A percentile compares a stretch with the other conserved stretches of the same genome.
phyloP scores from a whole-genome alignment of 1,140 invertebrate species.

The Drosophila kepulauana region DNA sequence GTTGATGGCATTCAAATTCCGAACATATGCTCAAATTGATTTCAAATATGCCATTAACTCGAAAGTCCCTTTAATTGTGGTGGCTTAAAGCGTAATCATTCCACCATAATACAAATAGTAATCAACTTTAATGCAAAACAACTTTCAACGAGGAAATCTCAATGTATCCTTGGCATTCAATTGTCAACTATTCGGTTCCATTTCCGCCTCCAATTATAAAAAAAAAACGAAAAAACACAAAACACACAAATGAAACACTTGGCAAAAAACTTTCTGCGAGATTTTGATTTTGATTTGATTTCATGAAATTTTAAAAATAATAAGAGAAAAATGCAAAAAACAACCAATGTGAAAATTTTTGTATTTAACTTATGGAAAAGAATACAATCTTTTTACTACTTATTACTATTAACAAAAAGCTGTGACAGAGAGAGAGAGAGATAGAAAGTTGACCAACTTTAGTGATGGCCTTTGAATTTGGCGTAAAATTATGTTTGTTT shows the following conservation, averaged over 20 bases:
- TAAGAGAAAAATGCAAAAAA: conserved; percentile 51
- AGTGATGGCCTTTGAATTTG: conserved; percentile 75
- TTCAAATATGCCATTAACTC: conserved; percentile 16
- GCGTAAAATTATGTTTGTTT: conserved; percentile 39
- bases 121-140: conserved; percentile 11
- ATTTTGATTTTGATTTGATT: conserved; percentile 57
- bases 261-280: conserved; percentile 39
- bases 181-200: conserved; percentile 7
- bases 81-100: conserved; percentile 35
- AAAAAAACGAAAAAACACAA: conserved; percentile 5
- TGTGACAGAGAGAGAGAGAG: conserved; percentile 59
- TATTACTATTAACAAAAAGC: conserved; percentile 61
- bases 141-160: background rate
- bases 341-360: conserved; percentile 61
- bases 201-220: conserved; percentile 20
- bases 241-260: conserved; percentile 35
- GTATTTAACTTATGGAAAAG: conserved; percentile 45
- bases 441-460: conserved; percentile 65
- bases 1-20: conserved; percentile 26
- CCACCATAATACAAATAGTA: conserved; percentile 23
- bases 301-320: conserved; percentile 70
- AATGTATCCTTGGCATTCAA: conserved; percentile 13
- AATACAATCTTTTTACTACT: conserved; percentile 43
- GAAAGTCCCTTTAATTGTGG: conserved; percentile 11
- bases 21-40: conserved; percentile 10